These are phyloP conservation scores for Ibycter americanus DNA, from an alignment of 2,797 vertebrate species.

Conservation along the genomic window DNA sequence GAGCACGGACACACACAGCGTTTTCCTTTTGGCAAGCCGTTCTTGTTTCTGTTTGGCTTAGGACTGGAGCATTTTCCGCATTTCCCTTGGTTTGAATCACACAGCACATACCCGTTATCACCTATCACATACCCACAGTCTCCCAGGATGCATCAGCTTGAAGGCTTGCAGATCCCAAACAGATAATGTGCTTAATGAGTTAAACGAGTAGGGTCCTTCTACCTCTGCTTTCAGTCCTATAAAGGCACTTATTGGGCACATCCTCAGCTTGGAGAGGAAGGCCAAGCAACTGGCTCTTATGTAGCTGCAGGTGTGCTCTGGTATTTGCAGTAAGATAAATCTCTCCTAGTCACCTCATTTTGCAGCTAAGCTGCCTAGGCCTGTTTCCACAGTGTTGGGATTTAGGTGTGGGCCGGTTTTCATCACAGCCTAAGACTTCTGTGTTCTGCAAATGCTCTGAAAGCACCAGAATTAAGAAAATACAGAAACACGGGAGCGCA, in stretches of 20 bases:
- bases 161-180: not conserved
- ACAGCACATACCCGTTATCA: not conserved
- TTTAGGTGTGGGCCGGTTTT: slow-evolving; percentile 27
- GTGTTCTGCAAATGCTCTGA: slow-evolving; percentile 45
- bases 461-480: slow-evolving; percentile 54
- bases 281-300: not conserved
- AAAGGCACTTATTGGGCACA: not conserved
- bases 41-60: not conserved
- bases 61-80: not conserved
- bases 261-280: not conserved
- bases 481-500: not conserved
- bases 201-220: not conserved
- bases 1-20: not conserved
- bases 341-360: slow-evolving; percentile 49
- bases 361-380: slow-evolving; percentile 22
- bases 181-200: not conserved
- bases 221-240: not conserved
- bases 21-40: not conserved
- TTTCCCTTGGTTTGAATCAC: not conserved
- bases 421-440: slow-evolving; percentile 20
- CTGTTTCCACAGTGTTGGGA: not conserved
- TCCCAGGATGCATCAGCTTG: not conserved
- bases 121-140: not conserved
- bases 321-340: slow-evolving; percentile 34
- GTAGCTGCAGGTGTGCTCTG: not conserved